A percentile compares a stretch with the other conserved stretches of the same genome.
These are phyloP conservation scores for Clivina fossor DNA, from an alignment of 2,888 invertebrate genomes.

Conservation along the genomic window DNA sequence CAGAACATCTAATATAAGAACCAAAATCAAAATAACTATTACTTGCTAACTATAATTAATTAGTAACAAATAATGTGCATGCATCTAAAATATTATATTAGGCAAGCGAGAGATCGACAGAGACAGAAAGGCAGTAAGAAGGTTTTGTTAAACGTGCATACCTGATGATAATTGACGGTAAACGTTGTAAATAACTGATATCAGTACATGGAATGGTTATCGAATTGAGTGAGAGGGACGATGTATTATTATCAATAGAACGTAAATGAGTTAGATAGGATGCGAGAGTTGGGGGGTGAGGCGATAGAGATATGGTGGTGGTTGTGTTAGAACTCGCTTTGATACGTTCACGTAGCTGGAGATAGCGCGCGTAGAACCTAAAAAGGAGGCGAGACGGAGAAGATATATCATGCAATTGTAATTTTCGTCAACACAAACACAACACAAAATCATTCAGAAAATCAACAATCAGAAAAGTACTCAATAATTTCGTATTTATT, in stretches of 20 bases:
- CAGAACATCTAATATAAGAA: constrained; percentile 28
- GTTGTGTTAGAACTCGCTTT: constrained; percentile 82
- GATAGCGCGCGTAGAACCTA: constrained; percentile 88
- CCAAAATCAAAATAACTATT: constrained; percentile 35
- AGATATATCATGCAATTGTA: background rate
- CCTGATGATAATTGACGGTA: constrained; percentile 28
- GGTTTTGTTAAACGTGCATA: constrained; percentile 33
- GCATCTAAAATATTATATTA: background rate
- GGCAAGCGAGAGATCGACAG: background rate
- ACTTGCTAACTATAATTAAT: constrained; percentile 18
- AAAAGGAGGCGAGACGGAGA: too few relatives aligned
- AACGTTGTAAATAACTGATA: too few relatives aligned
- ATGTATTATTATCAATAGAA: too few relatives aligned
- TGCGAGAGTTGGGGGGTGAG: constrained; percentile 40
- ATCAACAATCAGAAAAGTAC: constrained; percentile 7
- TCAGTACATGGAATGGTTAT: constrained; percentile 33
- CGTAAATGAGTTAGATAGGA: background rate
- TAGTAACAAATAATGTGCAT: constrained; percentile 45
- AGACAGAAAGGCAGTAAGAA: constrained; percentile 22
- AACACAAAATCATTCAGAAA: background rate
- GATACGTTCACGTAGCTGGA: constrained; percentile 85
- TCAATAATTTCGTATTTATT: background rate
- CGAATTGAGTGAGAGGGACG: constrained; percentile 10
- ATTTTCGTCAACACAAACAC: background rate
- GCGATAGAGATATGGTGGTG: constrained; percentile 62